Evolutionary conservation across 1,140 invertebrate species (phyloP), one percentile per base, ranked within the genome.

Genomic region (Notospermus geniculatus): DNA sequence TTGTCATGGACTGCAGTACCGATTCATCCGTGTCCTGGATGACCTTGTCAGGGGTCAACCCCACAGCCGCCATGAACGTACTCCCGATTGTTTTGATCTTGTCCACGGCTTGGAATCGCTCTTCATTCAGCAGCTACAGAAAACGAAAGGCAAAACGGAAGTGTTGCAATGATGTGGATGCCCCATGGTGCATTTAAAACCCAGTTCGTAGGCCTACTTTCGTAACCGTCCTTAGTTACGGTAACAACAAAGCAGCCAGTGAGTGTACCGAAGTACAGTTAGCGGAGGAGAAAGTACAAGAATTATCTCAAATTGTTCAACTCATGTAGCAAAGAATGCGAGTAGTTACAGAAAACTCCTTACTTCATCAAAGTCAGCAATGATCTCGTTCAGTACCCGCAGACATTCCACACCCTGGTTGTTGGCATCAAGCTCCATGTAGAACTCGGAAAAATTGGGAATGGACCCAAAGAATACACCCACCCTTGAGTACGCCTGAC

Each of bases 61-160:
- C 95, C 11, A 95, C 90, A 0, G 94, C 93, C 0, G 91, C 93
- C 93, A 97, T 97, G 78, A 95, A 97, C 11, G 93, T 96, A n/a
- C 91, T 93, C 9, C 93, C 92, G 13, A 97, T 92, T 0, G 94
- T 97, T 83, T 97, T 97, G 64, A 97, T 97, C 81, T 97, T 97
- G 79, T 97, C 93, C 68, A 97, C 90, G 15, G 90, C 87, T 67
- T 87, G 86, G 74, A 94, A 97, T 9, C 71, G 70, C 5, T 73
- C 70, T 29, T 76, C 72, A 54, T 78, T 73, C 13, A 79, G 60
- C 1, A 71, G 60, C 76, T 79, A 65, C 32, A 66, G 65, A 32
- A 32, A 15, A n/a, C n/a, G n/a, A n/a, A n/a, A n/a, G n/a, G n/a
- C n/a, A n/a, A n/a, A n/a, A n/a, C n/a, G n/a, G n/a, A n/a, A n/a